Base-by-base conservation (phyloP, 2,113 vertebrate species). In the Collichthys lucidus region DNA sequence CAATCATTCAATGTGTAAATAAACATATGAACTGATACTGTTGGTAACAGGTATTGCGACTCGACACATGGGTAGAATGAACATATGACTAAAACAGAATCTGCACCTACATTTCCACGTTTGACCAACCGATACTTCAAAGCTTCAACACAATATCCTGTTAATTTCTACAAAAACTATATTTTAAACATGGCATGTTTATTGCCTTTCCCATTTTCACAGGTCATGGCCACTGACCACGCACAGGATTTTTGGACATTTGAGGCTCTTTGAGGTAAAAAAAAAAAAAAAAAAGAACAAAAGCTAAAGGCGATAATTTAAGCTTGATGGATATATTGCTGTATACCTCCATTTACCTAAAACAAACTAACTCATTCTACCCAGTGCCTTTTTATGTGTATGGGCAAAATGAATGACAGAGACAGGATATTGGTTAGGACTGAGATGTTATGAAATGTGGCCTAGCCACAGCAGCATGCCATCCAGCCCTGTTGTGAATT, bases 381-480 rank as follows among this genome's bases (percentile, higher is more conserved):
- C 35, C 8, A 40, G 35, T 40, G 35, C 7, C 1, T 40, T 8
- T 8, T 40, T 1, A 2, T 40, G 35, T 40, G 35, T 15, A 20
- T 29, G 16, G 8, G 42, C 17, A 44, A n/a, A 74, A 17, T 40
- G 52, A 71, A 19, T 47, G 53, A 66, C 40, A 46, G 55, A 22
- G 56, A 40, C 69, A 79, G 70, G 74, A 88, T 82, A 71, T 72
- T 82, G 64, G 29, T n/a, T 80, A 42, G 57, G 62, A 49, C 19
- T 46, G 24, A 24, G 14, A 40, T 29, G 22, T 35, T 44, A 63
- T 77, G 77, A 80, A 84, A 72, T 70, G n/a, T 31, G 57, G 19
- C 40, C 24, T 10, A 10, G 35, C 17, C 12, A 5, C 20, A 15
- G 57, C 29, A 46, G 15, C 11, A 22, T 10, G 42, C 40, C 61